These are phyloP conservation scores for Clivina fossor DNA, from an alignment of 2,888 invertebrate species.

Conservation along the genomic window DNA sequence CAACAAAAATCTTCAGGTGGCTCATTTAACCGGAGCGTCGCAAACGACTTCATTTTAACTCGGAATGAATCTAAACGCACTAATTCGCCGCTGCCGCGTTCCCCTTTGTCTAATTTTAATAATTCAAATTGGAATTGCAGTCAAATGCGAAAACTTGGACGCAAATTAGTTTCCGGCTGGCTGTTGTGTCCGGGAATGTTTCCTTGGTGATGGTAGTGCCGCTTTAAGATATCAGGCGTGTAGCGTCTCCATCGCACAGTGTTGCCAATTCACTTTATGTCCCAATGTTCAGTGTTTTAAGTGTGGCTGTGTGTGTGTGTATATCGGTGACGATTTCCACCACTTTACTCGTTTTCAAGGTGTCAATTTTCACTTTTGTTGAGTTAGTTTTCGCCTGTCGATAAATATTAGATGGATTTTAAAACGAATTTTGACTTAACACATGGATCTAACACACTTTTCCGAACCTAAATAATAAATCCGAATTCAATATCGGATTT, in stretches of 20 bases:
- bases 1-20: background rate
- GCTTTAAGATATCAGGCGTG: too few relatives aligned
- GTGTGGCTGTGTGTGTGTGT: too few relatives aligned
- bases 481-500: conserved; percentile 19
- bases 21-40: too few relatives aligned
- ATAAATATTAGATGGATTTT: conserved; percentile 23
- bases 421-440: conserved; percentile 27
- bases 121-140: conserved; percentile 44
- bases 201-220: too few relatives aligned
- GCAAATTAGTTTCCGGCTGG: conserved; percentile 19
- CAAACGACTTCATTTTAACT: too few relatives aligned
- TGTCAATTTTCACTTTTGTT: conserved; percentile 26
- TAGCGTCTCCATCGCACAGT: background rate
- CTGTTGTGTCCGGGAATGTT: too few relatives aligned
- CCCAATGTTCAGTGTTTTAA: conserved; percentile 4
- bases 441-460: conserved; percentile 21
- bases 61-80: too few relatives aligned
- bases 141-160: conserved; percentile 26
- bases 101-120: conserved; percentile 42
- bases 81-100: too few relatives aligned
- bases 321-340: conserved; percentile 18
- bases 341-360: conserved; percentile 13
- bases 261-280: background rate
- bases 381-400: conserved; percentile 16
- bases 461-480: conserved; percentile 21